Evolutionary conservation across 2,113 vertebrate genomes (phyloP).

Genomic region (Mastomys coucha): DNA sequence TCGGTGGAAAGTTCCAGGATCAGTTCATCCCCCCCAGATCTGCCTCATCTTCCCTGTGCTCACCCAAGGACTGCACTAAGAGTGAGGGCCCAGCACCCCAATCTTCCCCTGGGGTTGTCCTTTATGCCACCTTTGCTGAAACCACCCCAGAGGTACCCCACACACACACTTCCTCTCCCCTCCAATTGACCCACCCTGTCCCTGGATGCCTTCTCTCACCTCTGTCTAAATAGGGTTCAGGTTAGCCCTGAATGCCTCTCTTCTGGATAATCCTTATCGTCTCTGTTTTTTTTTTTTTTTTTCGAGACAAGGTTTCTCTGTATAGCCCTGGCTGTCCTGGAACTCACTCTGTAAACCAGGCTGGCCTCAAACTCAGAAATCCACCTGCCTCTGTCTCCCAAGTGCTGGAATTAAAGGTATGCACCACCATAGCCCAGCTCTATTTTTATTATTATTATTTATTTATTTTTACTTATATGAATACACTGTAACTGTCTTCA

Average conservation of each 20-base stretch:
- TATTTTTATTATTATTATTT: too few relatives aligned
- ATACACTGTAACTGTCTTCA: too few relatives aligned
- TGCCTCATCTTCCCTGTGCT: neutral
- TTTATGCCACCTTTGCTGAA: neutral
- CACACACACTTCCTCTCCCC: too few relatives aligned
- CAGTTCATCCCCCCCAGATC: neutral
- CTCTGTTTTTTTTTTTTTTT: neutral
- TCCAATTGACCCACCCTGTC: neutral
- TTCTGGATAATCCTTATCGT: neutral
- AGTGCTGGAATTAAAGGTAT: too few relatives aligned
- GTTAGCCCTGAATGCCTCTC: neutral
- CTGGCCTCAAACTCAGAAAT: too few relatives aligned
- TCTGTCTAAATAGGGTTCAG: neutral
- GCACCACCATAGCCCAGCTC: too few relatives aligned
- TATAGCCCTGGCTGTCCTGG: too few relatives aligned
- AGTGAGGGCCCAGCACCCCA: neutral
- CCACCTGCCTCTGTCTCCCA: too few relatives aligned
- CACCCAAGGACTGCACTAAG: fast-evolving
- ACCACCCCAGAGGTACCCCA: neutral
- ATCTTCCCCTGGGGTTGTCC: neutral
- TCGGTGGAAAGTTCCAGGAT: neutral
- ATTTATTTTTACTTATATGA: too few relatives aligned
- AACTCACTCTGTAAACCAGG: too few relatives aligned
- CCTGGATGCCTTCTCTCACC: too few relatives aligned
- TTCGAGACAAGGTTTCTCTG: too few relatives aligned